Evolutionary conservation across 2,888 invertebrate species (phyloP), one percentile per base, ranked within the genome.

Genomic region (Polymixis flavicincta): DNA sequence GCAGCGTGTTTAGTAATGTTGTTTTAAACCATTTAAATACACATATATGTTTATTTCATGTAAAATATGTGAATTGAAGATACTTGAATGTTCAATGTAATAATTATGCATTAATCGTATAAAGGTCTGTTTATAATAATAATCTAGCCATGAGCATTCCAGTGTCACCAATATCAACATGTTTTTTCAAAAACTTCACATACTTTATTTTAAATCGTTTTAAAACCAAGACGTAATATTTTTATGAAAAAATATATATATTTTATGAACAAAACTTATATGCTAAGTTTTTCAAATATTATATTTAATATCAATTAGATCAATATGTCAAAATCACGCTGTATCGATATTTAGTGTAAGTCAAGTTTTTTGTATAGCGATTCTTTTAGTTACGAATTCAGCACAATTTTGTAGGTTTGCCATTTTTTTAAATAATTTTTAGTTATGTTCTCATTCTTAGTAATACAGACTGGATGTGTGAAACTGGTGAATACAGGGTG

Each of bases 311-410:
- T 65, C 13, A n/a, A 32, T 45, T 37, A 14, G 19, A 72, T 50
- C 75, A 74, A 74, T 85, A 76, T 84, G 71, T 75, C 74, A 70
- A 57, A 75, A 82, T 61, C 78, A 76, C 73, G 69, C 77, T 72
- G 78, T 69, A 69, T 67, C 28, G 48, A 83, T 80, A 68, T 61
- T 73, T 87, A 87, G 74, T 61, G 11, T 85, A 82, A 74, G 84
- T 66, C 19, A 76, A 67, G 13, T 65, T 80, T 85, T 74, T 75
- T 64, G 54, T 74, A 28, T 52, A 64, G 45, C 37, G 22, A 68
- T 82, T 84, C 74, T 74, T 82, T 79, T 74, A 83, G 59, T 80
- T 80, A 84, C 72, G 52, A 75, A 59, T 83, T 85, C 85, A 85
- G 85, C 87, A 85, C 84, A 82, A 74, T 72, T 72, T 70, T 25